A percentile compares a stretch with the other conserved stretches of the same genome.
These are phyloP conservation scores for Silurus meridionalis DNA, from an alignment of 2,113 vertebrate genomes.

Conservation along the genomic window DNA sequence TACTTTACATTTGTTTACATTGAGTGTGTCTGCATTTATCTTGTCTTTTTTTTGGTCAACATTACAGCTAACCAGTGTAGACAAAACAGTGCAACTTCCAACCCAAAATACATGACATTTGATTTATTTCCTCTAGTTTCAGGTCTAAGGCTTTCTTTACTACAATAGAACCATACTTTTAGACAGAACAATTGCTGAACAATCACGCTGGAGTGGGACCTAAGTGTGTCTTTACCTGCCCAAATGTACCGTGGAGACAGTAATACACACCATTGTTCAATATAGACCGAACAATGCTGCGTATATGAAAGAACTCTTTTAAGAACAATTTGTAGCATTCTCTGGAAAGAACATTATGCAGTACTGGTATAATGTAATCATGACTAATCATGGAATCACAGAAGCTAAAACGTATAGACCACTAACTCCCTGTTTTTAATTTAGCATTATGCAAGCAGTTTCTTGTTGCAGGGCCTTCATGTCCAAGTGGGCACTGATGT, in stretches of 20 bases:
- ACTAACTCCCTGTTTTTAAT: background rate
- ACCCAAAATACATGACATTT: background rate
- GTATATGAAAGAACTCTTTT: background rate
- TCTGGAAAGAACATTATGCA: background rate
- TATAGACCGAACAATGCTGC: background rate
- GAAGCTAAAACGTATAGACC: background rate
- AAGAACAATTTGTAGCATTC: background rate
- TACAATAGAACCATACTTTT: background rate
- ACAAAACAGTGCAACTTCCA: background rate
- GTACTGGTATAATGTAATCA: background rate
- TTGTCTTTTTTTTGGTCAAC: background rate
- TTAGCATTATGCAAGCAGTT: background rate
- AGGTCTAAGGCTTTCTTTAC: background rate
- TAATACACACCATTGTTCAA: background rate
- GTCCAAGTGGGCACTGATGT: background rate
- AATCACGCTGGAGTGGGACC: too few species aligned
- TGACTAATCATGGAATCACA: background rate
- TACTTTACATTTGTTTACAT: background rate
- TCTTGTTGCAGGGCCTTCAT: background rate
- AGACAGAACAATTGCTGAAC: background rate
- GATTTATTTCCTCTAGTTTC: background rate
- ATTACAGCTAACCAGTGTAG: background rate
- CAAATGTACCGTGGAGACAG: background rate
- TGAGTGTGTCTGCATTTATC: background rate
- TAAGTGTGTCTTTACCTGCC: background rate